phyloP scores from a whole-genome alignment of 2,888 invertebrate genomes.

The Xiphydria camelus region DNA sequence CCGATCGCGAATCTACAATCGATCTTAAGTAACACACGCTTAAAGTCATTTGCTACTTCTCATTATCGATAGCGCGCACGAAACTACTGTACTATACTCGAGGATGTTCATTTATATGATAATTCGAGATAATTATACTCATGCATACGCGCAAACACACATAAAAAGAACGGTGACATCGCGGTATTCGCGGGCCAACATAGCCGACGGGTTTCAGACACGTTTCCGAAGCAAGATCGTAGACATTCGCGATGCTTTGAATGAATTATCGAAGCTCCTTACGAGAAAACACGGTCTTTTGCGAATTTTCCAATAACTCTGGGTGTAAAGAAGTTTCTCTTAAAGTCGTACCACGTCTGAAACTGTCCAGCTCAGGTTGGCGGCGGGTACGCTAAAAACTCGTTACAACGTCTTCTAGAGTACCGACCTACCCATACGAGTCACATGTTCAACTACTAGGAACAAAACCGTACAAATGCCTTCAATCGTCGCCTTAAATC shows the following conservation, averaged over 20 bases:
- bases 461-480: conserved; percentile 37
- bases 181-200: neutral
- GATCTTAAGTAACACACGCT: neutral
- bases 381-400: conserved; percentile 6
- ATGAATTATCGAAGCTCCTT: no score
- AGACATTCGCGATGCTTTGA: no score
- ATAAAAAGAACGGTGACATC: neutral
- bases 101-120: neutral
- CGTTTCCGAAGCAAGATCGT: neutral
- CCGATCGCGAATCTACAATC: no score
- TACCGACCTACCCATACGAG: neutral
- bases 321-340: neutral
- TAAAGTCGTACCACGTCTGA: no score
- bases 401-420: conserved; percentile 8
- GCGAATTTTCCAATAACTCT: no score
- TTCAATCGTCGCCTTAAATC: conserved; percentile 15
- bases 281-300: no score
- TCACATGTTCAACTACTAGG: conserved; percentile 22
- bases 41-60: neutral
- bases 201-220: neutral
- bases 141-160: neutral
- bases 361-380: no score
- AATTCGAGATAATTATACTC: neutral
- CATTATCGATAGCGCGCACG: neutral
- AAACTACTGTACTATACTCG: conserved; percentile 2